Evolutionary conservation across 2,888 invertebrate genomes (phyloP), one percentile per base, ranked within the genome.

Genomic region (Lepidonotus clava): DNA sequence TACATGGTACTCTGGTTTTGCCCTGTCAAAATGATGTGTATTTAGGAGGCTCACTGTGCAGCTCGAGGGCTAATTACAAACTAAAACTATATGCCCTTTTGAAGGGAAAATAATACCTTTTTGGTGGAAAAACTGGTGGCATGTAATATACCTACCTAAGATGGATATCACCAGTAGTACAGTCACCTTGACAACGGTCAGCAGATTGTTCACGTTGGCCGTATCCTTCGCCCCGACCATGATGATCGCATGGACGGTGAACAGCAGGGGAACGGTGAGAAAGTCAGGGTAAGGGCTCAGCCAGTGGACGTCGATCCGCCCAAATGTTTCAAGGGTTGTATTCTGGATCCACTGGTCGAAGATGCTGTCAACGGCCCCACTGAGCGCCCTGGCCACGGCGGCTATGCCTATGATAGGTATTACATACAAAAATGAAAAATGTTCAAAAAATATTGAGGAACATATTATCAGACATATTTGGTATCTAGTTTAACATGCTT

Each of bases 251-350:
- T 14, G 5, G 11, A 38, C 6, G 14, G 24, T 38, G 71, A 34
- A 5, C 11, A 71, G 18, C 11, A 38, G 71, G 1, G 18, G 0
- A 21, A 36, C 24, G 38, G 71, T 38, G 8, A 71, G 4, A 18
- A 71, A 36, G 21, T 71, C 71, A 1, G 71, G 71, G 38, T 71
- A 71, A 38, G 71, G 71, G 24, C 38, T 71, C 1, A 71, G 36
- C 38, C 36, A 11, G 1, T 2, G 71, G 36, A 71, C 38, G 14
- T 1, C 14, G 71, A 71, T 36, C 24, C 36, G 38, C 24, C 71
- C 71, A 21, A 71, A 71, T 4, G 71, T 24, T 18, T 34, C 71
- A 6, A 71, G 14, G 1, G 71, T 71, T 34, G 18, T 34, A 18
- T 71, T 71, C 38, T 2, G 36, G 11, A 71, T 36, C 4, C 8